Evolutionary conservation across 2,888 invertebrate genomes (phyloP).

Genomic region (Loripinus fragilis): DNA sequence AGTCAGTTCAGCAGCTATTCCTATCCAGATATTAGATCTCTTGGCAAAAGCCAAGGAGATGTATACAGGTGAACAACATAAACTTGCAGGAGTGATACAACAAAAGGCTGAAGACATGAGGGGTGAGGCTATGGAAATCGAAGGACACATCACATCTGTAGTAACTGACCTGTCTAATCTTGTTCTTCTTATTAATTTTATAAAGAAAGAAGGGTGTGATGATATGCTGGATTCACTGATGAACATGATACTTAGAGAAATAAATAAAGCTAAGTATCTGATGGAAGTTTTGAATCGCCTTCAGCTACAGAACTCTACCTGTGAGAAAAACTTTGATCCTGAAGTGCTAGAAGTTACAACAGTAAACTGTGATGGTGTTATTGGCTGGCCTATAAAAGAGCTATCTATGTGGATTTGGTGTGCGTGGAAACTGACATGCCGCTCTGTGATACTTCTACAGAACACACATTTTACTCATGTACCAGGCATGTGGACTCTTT

Average conservation of each 20-base stretch:
- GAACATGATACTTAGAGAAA: constrained; percentile 8
- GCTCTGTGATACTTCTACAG: constrained; percentile 3
- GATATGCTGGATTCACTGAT: not conserved
- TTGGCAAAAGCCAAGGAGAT: not conserved
- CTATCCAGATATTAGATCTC: not conserved
- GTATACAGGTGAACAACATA: not conserved
- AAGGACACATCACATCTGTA: not conserved
- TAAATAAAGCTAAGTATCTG: constrained; percentile 3
- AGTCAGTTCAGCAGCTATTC: not conserved
- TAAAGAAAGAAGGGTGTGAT: constrained; percentile 10
- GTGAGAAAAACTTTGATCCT: not conserved
- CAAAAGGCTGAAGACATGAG: not conserved
- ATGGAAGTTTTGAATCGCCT: not conserved
- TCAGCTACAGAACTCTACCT: not conserved
- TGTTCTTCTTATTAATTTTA: not conserved
- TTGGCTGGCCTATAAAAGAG: not conserved
- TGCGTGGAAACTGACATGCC: constrained; percentile 3
- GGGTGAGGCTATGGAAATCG: not conserved
- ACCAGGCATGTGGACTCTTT: constrained; percentile 2
- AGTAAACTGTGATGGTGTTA: not conserved
- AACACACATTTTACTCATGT: not conserved
- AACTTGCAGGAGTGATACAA: not conserved
- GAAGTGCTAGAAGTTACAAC: not conserved
- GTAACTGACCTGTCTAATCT: not conserved
- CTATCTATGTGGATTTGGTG: not conserved